Base-by-base conservation (phyloP, 2,113 vertebrate species). In the Perca fluviatilis region DNA sequence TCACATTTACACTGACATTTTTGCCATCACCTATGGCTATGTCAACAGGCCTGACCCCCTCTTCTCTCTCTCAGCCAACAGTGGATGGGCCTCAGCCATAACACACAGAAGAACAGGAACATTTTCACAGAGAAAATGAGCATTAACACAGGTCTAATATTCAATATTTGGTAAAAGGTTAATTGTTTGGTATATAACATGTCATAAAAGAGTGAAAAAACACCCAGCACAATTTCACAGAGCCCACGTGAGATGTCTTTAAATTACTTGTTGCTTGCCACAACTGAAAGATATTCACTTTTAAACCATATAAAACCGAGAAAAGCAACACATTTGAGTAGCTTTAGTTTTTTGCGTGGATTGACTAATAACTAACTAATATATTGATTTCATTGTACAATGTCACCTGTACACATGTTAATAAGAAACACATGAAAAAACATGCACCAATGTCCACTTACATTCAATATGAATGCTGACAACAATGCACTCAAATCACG, bases 1-100 rank as follows among this genome's bases (percentile, higher is more conserved):
- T 94, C 94, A 95, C 95, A 95, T 95, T 95, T 94, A 93, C 94
- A 93, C 86, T 95, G 94, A 96, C 95, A 95, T 96, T 95, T 96
- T 95, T 95, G 90, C 94, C 91, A 91, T 95, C 95, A 95, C 94
- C 95, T 95, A 92, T 95, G 94, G 95, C 94, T 94, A 95, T 95
- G 94, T 94, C 92, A 94, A 91, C 91, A 84, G 93, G 85, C 91
- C 93, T 79, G 88, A 90, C 68, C 85, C 91, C 76, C 46, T 65
- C 79, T 58, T 50, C 51, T 3, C 74, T 64, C 73, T 40, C 49
- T 27, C 72, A 83, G 75, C 67, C 75, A 74, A 62, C 50, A 84
- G 76, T 60, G 74, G 76, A 73, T 57, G 65, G 60, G 67, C 61
- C 82, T 91, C 86, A 83, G 62, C 82, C 73, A 33, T 70, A 83